phyloP scores from a whole-genome alignment of 2,113 vertebrate genomes.

The Pitta sordida region DNA sequence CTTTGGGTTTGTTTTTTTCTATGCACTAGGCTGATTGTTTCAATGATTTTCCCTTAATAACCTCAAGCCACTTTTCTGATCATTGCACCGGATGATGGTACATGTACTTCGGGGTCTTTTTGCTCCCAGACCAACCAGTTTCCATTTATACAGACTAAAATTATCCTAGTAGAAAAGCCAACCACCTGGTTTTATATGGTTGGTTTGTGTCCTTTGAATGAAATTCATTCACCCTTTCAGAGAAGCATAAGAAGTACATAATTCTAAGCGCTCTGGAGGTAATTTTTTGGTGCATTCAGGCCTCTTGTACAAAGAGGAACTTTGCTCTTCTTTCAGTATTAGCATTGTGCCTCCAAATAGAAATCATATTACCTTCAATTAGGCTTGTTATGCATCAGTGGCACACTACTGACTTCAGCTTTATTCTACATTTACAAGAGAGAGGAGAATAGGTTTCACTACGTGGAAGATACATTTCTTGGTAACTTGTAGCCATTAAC shows the following conservation, averaged over 20 bases:
- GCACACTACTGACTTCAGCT: background rate
- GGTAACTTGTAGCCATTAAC: background rate
- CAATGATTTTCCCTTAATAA: background rate
- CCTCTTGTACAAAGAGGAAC: background rate
- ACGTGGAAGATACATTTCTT: background rate
- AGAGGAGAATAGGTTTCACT: background rate
- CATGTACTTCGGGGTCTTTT: background rate
- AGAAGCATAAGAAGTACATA: background rate
- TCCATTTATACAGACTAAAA: background rate
- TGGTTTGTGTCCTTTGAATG: background rate
- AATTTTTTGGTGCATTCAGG: background rate
- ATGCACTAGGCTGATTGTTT: background rate
- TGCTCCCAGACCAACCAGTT: background rate
- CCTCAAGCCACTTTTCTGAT: background rate
- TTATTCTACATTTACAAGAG: background rate
- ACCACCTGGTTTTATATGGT: background rate
- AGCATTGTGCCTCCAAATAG: conserved; percentile 13
- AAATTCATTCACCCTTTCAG: background rate
- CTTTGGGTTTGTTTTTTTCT: background rate
- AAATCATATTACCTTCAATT: conserved; percentile 16
- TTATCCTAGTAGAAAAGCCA: background rate
- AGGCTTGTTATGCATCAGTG: background rate
- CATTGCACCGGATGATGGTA: background rate
- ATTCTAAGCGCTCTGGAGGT: background rate
- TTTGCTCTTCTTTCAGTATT: conserved; percentile 45